Evolutionary conservation across 1,140 invertebrate genomes (phyloP).

Genomic region (Andricus grossulariae): DNA sequence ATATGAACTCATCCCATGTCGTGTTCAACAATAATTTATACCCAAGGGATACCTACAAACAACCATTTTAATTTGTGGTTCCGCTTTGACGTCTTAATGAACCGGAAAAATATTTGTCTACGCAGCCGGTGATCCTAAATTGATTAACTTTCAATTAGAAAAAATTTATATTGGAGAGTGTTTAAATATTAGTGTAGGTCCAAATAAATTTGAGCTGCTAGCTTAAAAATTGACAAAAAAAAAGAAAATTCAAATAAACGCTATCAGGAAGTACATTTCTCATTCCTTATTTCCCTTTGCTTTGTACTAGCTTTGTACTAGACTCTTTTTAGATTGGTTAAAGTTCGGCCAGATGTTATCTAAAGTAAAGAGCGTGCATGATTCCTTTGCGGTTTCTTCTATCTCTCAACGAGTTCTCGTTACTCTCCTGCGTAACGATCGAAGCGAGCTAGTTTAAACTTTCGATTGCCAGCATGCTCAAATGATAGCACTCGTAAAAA

Average conservation of each 20-base stretch:
- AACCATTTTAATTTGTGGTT: constrained; percentile 59
- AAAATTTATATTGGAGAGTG: background rate
- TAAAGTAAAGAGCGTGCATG: background rate
- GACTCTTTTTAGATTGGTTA: background rate
- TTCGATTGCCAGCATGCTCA: constrained; percentile 1
- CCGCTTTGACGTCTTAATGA: constrained; percentile 63
- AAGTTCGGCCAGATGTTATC: background rate
- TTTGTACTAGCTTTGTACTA: background rate
- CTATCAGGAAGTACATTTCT: too few species aligned
- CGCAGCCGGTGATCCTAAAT: constrained; percentile 17
- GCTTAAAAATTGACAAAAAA: background rate
- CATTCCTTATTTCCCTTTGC: background rate
- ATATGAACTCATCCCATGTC: constrained; percentile 47
- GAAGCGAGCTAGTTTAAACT: constrained; percentile 42
- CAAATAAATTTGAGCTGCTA: too few species aligned
- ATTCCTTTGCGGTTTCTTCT: constrained; percentile 2
- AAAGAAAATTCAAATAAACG: background rate
- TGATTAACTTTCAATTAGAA: constrained; percentile 6
- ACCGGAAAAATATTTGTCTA: constrained; percentile 55
- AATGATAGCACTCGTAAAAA: constrained; percentile 6
- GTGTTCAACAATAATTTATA: constrained; percentile 60
- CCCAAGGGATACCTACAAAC: constrained; percentile 51
- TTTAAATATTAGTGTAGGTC: background rate
- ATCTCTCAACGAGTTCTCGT: constrained; percentile 31
- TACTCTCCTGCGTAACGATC: constrained; percentile 39